Evolutionary conservation across 2,888 invertebrate species (phyloP), one percentile per base, ranked within the genome.

Genomic region (Plebejus anna): DNA sequence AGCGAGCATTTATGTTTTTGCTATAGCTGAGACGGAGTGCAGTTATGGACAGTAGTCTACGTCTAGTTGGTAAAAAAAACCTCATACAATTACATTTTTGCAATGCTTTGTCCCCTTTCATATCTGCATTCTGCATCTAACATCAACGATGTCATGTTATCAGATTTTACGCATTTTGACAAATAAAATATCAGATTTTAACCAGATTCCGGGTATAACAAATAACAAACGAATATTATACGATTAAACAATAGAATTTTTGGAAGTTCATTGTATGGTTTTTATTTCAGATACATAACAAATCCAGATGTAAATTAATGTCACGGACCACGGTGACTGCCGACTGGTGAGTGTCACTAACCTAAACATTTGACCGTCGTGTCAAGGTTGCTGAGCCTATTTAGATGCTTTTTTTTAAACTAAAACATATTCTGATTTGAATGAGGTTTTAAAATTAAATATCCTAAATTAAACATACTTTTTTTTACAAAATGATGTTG

Each of bases 291-390:
- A 11, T 13, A 22, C 42, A 72, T 42, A 11, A 51, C 47, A 72
- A 72, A 51, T 47, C 47, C 13, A 7, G 3, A 72, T 28, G 28
- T 13, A 66, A 38, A 71, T 36, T 22, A 22, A 22, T 22, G 22
- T 22, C 22, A 22, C 22, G 22, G 22, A 22, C 11, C 28, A 28
- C 13, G 16, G 70, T 76, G 70, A 70, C 32, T 47, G 75, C 51
- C 55, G 36, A 70, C 32, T 47, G 75, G 70, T 70, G 55, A 70
- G 36, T 66, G 75, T 66, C 70, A 70, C 36, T 76, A 76, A 76
- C 75, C 75, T 16, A 61, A 59, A 57, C 61, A 75, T 73, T 73
- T 36, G 73, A 73, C 55, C 73, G 51, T 51, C 42, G 73, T 51
- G 73, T 73, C 73, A 73, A 55, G 73, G 73, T 55, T 51, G 28